phyloP scores from a whole-genome alignment of 2,797 vertebrate species.

The Avahi laniger region DNA sequence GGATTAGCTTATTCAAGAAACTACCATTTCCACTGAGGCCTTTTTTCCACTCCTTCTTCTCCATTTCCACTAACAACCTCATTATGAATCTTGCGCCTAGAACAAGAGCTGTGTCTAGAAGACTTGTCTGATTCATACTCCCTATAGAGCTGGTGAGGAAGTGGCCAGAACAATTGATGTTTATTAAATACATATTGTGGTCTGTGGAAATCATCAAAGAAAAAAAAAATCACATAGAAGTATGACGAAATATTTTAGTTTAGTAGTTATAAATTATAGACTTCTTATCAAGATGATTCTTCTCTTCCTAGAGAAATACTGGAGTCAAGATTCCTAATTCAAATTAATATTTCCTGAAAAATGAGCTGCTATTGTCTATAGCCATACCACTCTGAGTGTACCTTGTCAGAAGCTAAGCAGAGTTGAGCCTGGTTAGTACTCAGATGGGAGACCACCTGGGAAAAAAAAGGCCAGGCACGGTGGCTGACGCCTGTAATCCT shows the following conservation, averaged over 20 bases:
- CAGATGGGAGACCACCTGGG: not conserved
- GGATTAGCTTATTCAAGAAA: not conserved
- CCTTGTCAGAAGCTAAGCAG: not conserved
- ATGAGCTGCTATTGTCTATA: not conserved
- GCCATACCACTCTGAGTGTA: not conserved
- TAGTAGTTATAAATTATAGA: not conserved
- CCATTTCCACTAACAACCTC: not conserved
- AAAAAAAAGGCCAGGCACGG: too few relatives aligned
- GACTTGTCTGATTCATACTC: not conserved
- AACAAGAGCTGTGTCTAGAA: not conserved
- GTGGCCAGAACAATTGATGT: not conserved
- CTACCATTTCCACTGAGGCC: not conserved
- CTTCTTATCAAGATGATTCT: conserved; percentile 29
- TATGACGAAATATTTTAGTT: conserved; percentile 14
- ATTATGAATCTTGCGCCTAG: not conserved
- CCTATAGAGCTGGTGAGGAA: not conserved
- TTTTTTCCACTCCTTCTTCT: not conserved
- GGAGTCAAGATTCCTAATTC: conserved; percentile 31
- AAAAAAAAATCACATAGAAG: not conserved
- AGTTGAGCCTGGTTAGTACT: not conserved
- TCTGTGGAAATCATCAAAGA: not conserved
- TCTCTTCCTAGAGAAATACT: conserved; percentile 29
- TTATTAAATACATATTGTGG: conserved; percentile 19
- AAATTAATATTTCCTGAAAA: conserved; percentile 30
- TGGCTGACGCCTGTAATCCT: too few relatives aligned